Percentiles rank a stretch among this genome's conserved stretches.
Conservation (phyloP, 1,140 invertebrate species). For the Diorhabda sublineata region DNA sequence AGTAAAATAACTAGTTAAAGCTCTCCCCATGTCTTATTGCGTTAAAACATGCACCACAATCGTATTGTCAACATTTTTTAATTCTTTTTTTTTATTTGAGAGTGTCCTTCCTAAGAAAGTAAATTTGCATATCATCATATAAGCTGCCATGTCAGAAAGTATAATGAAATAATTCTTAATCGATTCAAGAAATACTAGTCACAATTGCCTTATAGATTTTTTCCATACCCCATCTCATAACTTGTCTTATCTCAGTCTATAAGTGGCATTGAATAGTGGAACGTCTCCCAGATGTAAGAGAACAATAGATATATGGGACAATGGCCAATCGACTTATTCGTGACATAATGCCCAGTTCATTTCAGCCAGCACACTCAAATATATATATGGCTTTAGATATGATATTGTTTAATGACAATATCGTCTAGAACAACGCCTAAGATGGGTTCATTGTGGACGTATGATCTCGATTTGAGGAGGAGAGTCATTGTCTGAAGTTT, state of each 20-base stretch:
- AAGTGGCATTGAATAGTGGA: constrained; percentile 7
- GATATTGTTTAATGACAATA: constrained; percentile 43
- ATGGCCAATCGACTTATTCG: constrained; percentile 38
- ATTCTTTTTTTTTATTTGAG: no score
- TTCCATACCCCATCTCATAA: constrained; percentile 17
- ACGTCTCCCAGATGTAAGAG: constrained; percentile 34
- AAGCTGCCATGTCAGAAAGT: no score
- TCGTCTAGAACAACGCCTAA: constrained; percentile 38
- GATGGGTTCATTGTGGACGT: constrained; percentile 21
- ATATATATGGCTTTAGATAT: constrained; percentile 39
- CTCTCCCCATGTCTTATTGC: no score
- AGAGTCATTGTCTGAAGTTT: constrained; percentile 35
- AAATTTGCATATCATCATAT: no score
- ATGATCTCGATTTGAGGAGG: constrained; percentile 30
- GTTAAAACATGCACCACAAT: no score
- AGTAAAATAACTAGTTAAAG: no score
- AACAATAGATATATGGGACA: constrained; percentile 32
- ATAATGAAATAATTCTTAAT: no score
- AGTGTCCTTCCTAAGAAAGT: no score
- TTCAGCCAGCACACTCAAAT: constrained; percentile 8
- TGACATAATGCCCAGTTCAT: constrained; percentile 38
- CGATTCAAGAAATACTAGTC: no score
- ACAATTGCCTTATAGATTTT: no score
- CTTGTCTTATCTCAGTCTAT: constrained; percentile 5
- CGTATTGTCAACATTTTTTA: no score